A percentile compares a stretch with the other conserved stretches of the same genome.
phyloP scores from a whole-genome alignment of 1,140 invertebrate genomes.

The Pantala flavescens region DNA sequence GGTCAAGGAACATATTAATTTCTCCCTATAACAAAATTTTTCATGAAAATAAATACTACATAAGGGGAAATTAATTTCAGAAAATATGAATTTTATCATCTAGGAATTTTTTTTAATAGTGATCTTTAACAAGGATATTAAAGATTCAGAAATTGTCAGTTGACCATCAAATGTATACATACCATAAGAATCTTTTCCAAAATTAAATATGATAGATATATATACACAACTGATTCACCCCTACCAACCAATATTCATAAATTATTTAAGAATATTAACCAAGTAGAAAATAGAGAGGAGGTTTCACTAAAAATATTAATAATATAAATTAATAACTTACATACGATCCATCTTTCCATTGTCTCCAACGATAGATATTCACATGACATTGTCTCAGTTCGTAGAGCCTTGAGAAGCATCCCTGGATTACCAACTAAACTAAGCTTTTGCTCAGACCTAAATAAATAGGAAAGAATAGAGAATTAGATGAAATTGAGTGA shows the following conservation, averaged over 20 bases:
- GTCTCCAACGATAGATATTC: constrained; percentile 92
- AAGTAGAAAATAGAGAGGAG: constrained; percentile 13
- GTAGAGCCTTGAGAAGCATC: constrained; percentile 83
- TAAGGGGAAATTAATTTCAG: no score
- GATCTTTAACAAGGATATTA: no score
- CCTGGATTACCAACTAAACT: constrained; percentile 86
- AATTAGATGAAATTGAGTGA: background rate
- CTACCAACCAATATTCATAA: background rate
- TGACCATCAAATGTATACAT: no score
- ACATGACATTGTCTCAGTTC: constrained; percentile 92
- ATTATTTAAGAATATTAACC: background rate
- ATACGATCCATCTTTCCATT: constrained; percentile 94
- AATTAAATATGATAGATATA: background rate
- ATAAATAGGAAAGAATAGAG: constrained; percentile 17
- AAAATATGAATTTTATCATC: no score
- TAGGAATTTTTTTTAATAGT: no score
- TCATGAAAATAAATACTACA: no score
- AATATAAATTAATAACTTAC: constrained; percentile 36
- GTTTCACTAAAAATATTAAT: background rate
- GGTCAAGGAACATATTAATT: no score
- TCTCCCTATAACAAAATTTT: no score
- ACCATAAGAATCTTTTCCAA: background rate
- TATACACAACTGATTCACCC: background rate
- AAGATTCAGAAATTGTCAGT: no score
- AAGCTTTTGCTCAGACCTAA: constrained; percentile 76